Conservation (phyloP, 2,888 invertebrate species). For the Anodontia alba region DNA sequence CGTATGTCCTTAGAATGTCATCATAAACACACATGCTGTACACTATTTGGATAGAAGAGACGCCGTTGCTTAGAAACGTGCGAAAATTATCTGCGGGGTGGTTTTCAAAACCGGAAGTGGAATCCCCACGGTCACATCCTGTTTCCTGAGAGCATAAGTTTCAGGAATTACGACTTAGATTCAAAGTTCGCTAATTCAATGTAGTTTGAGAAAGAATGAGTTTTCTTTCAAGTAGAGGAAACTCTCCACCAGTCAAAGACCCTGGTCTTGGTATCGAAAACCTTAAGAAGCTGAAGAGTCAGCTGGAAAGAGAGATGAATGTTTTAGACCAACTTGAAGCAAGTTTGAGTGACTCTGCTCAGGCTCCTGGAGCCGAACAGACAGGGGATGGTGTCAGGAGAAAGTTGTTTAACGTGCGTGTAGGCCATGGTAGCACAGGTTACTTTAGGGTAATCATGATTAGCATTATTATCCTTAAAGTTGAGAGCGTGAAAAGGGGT, state of each 20-base stretch:
- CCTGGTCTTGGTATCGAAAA: conserved; percentile 43
- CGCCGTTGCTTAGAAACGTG: conserved; percentile 52
- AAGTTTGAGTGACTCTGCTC: neutral
- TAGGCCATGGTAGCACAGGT: neutral
- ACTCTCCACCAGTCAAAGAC: conserved; percentile 68
- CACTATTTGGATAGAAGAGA: conserved; percentile 20
- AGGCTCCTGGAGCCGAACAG: neutral
- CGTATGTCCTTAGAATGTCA: too few species aligned
- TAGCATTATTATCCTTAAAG: too few species aligned
- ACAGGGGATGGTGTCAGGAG: neutral
- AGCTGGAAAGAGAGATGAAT: conserved; percentile 32
- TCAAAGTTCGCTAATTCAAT: neutral
- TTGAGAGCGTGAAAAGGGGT: too few species aligned
- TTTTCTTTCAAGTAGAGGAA: conserved; percentile 39
- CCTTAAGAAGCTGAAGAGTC: conserved; percentile 29
- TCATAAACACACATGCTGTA: too few species aligned
- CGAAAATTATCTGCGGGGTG: conserved; percentile 40
- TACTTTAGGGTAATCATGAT: neutral
- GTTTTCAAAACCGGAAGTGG: conserved; percentile 46
- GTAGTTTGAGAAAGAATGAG: conserved; percentile 42
- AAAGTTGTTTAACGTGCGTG: neutral
- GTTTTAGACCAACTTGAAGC: conserved; percentile 34
- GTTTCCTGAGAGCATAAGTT: neutral
- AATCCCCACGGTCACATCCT: conserved; percentile 16
- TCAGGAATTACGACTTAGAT: neutral